Base-by-base conservation (phyloP, 1,140 invertebrate species). In the Aphidius gifuensis region DNA sequence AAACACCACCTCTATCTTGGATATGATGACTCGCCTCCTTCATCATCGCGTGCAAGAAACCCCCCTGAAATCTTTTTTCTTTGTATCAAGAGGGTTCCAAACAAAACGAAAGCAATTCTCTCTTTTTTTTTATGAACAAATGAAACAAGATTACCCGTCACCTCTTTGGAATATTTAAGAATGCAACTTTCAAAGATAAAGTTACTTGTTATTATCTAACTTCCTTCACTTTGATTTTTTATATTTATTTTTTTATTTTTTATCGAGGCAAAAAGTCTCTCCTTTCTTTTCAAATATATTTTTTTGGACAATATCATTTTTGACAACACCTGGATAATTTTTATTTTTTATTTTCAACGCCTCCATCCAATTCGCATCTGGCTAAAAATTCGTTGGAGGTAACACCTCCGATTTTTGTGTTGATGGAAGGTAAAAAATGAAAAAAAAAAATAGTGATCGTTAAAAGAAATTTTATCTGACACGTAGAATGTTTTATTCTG, bases 1-100 rank as follows among this genome's bases (percentile, higher is more conserved):
- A 73, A 73, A 73, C 70, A 73, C 70, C 68, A 64, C 66, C 69
- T 65, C 60, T 48, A 56, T 61, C 59, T 61, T 58, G 54, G 53
- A 54, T 64, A 44, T 50, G 66, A 65, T 64, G 61, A 57, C 64
- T 59, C 48, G 42, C 32, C n/a, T 5, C 39, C 46, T 16, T n/a
- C n/a, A 38, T 63, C 43, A 32, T 58, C 40, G 43, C 43, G 16
- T 16, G 43, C 43, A 44, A 44, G 43, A 9, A 44, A 44, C 9
- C 11, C 5, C 53, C 40, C 40, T 55, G 9, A 16, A 16, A 39
- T 55, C 43, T 43, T 53, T 38, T 53, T 43, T 55, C 32, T 44
- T 44, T 44, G 1, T 16, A 16, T 16, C 16, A 16, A 16, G 16
- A 16, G 16, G 16, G 16, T 16, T 16, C 16, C 16, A 16, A 16